Conservation (phyloP, 2,113 vertebrate genomes). For the Lophotis ruficrista region DNA sequence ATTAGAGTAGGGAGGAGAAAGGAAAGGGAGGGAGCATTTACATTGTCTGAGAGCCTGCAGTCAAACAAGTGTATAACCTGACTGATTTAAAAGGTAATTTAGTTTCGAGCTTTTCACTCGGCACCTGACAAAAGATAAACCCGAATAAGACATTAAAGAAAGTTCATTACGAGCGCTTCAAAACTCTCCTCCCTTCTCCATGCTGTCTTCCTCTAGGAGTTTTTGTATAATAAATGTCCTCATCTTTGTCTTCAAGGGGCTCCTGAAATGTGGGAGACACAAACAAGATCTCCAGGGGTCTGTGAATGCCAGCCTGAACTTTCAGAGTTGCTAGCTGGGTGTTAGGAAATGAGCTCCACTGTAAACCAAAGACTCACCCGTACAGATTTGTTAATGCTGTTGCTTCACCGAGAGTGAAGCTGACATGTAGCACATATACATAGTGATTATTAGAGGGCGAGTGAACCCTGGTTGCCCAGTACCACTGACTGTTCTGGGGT, state of each 20-base stretch:
- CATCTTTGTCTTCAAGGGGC: background rate
- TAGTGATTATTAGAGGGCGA: background rate
- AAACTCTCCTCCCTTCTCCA: background rate
- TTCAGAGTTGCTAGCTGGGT: background rate
- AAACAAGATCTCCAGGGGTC: background rate
- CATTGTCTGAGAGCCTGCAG: background rate
- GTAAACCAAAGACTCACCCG: background rate
- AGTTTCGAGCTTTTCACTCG: conserved; percentile 57
- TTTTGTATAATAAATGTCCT: background rate
- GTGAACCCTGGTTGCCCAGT: background rate
- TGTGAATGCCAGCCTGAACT: background rate
- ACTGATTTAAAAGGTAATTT: conserved; percentile 63
- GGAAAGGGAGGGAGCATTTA: background rate
- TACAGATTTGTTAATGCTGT: background rate
- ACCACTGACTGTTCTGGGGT: background rate
- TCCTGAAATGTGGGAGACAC: background rate
- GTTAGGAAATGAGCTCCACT: background rate
- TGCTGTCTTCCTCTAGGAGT: background rate
- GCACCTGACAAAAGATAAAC: conserved; percentile 64
- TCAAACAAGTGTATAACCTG: background rate
- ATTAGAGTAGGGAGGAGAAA: background rate
- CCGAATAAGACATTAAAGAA: background rate
- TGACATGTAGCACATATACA: rapidly evolving
- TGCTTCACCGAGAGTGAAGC: background rate
- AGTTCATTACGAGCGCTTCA: background rate